phyloP scores from a whole-genome alignment of 2,888 invertebrate genomes.

The Ormyrus rosae region DNA sequence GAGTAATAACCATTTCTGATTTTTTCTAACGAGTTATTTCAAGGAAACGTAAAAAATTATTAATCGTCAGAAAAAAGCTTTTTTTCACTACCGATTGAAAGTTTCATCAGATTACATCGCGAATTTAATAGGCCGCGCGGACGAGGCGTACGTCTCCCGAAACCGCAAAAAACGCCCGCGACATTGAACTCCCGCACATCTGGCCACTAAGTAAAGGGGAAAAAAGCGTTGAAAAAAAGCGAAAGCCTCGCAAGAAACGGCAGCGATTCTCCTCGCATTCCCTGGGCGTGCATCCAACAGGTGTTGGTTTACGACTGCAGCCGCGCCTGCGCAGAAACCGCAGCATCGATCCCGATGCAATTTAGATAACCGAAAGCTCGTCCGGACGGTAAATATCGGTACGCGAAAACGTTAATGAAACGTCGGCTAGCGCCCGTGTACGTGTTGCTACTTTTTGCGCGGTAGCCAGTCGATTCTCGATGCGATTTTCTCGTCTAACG shows the following conservation, averaged over 20 bases:
- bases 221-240: not conserved
- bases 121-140: no score
- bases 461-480: slow-evolving; percentile 29
- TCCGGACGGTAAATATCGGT: slow-evolving; percentile 59
- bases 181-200: no score
- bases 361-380: slow-evolving; percentile 70
- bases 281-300: slow-evolving; percentile 66
- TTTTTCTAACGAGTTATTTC: no score
- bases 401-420: slow-evolving; percentile 59
- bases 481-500: slow-evolving; percentile 49
- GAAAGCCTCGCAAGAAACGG: not conserved
- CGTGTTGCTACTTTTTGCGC: slow-evolving; percentile 19
- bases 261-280: not conserved
- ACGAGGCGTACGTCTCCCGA: no score
- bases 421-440: slow-evolving; percentile 3
- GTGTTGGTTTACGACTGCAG: slow-evolving; percentile 73
- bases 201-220: no score
- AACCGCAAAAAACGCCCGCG: no score
- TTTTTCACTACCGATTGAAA: no score
- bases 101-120: no score
- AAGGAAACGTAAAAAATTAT: no score
- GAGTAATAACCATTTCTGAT: no score
- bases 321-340: not conserved
- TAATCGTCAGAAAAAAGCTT: no score
- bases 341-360: slow-evolving; percentile 74